These are phyloP conservation scores for Thereva unica DNA, from an alignment of 2,888 invertebrate species.

Conservation along the genomic window DNA sequence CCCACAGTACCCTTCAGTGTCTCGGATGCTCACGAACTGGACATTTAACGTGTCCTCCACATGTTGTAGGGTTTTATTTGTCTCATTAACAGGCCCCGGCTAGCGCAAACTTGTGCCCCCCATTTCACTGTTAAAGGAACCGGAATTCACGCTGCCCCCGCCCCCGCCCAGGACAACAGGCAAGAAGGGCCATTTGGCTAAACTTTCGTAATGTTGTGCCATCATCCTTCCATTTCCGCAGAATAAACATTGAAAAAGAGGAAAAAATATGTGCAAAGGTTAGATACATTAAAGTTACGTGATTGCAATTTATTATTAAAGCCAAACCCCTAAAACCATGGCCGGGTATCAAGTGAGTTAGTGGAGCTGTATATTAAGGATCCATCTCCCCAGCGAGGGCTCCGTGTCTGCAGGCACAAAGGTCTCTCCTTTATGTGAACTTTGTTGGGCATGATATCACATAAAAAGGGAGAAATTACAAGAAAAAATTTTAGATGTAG, in stretches of 20 bases:
- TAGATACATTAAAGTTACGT: constrained; percentile 37
- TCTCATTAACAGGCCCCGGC: constrained; percentile 12
- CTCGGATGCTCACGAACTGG: constrained; percentile 6
- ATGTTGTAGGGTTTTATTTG: constrained; percentile 17
- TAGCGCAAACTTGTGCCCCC: constrained; percentile 3
- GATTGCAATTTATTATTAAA: constrained; percentile 37
- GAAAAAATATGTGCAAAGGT: constrained; percentile 35
- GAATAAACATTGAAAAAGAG: constrained; percentile 31
- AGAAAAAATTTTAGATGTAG: constrained; percentile 24
- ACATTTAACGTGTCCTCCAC: constrained; percentile 10
- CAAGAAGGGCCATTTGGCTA: constrained; percentile 20
- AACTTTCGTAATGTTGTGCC: constrained; percentile 31
- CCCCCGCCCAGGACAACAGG: too few relatives aligned
- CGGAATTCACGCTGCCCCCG: too few relatives aligned
- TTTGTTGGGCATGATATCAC: constrained; percentile 11
- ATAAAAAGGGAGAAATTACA: constrained; percentile 9
- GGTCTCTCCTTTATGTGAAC: neutral
- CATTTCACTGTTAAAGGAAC: too few relatives aligned
- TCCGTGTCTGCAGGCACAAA: constrained; percentile 1
- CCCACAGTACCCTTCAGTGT: neutral
- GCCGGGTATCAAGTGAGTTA: constrained; percentile 31
- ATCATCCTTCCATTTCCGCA: constrained; percentile 9
- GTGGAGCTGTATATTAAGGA: constrained; percentile 28
- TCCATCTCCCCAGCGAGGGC: constrained; percentile 1
- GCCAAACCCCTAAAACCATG: constrained; percentile 19